phyloP scores from a whole-genome alignment of 2,113 vertebrate genomes.

The Hipposideros armiger region DNA sequence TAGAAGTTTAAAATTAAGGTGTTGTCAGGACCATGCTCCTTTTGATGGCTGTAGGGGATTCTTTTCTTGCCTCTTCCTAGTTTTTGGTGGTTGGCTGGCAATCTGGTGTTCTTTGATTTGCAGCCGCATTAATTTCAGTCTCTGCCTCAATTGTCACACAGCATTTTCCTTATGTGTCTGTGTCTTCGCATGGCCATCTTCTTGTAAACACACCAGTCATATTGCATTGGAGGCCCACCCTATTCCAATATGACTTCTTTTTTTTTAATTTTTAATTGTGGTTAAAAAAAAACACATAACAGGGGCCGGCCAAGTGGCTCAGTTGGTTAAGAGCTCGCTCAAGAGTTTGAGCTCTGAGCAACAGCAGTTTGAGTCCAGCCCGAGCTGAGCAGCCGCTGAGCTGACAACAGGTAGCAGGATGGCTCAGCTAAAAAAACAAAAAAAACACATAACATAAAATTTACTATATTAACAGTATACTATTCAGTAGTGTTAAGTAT shows the following conservation, averaged over 20 bases:
- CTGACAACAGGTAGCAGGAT: too few species aligned
- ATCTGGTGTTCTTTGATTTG: background rate
- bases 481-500: background rate
- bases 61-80: background rate
- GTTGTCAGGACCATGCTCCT: background rate
- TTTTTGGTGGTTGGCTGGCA: background rate
- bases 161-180: background rate
- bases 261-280: background rate
- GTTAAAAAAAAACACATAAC: background rate
- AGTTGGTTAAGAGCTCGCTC: too few species aligned
- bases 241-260: background rate
- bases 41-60: constrained; percentile 12
- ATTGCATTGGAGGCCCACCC: background rate
- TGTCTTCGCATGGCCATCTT: background rate
- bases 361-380: too few species aligned
- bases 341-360: too few species aligned
- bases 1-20: background rate
- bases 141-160: background rate
- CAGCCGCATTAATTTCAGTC: background rate
- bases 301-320: too few species aligned
- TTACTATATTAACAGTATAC: background rate
- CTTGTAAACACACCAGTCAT: background rate
- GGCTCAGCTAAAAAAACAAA: background rate
- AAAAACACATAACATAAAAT: background rate
- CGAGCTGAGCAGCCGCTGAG: too few species aligned